Evolutionary conservation across 30 jellyfish, hydroid and myxozoan species (phyloP), one percentile per base, ranked within the genome.

Genomic region (Rhopilema esculentum): DNA sequence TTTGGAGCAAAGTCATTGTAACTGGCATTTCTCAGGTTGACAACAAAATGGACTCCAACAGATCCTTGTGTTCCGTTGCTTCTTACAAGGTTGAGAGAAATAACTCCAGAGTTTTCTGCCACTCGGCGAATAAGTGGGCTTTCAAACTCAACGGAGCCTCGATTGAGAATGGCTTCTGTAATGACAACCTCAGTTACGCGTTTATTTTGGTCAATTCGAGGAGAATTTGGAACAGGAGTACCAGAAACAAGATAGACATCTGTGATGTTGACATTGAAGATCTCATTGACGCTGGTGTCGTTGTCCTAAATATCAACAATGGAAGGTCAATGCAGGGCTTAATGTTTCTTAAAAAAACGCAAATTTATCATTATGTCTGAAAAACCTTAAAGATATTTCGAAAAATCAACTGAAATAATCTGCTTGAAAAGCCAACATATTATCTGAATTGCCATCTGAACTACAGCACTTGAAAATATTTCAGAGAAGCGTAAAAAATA

Each of bases 141-240:
- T 22, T 30, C 65, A 62, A 94, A 94, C 23, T 89, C 88, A 18
- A 94, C 62, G 27, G 50, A 33, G 23, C 98, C 98, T 76, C 92
- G 88, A 24, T 84, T 75, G 40, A 82, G 88, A 23, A 87, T 86
- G 8, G 82, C 83, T 50, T 94, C 98, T 17, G 97, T 94, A 21
- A 94, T 94, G 1, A 94, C 97, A 52, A 94, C 98, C 80, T 94
- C 97, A 63, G 71, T 80, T 40, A 81, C 64, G 51, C 48, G 79
- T 27, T 68, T 79, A 17, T 49, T 57, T 27, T 12, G 66, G 48
- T 81, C 88, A 69, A 92, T 49, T 16, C 91, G 63, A 24, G 97
- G 97, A 30, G 93, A 86, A 52, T 30, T 78, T 1, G 85, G 92
- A 0, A 74, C 89, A 0, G 29, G 53, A 28, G 92, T 77, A 20